Base-by-base conservation (phyloP, 2,888 invertebrate species). In the Dendrolimus houi region DNA sequence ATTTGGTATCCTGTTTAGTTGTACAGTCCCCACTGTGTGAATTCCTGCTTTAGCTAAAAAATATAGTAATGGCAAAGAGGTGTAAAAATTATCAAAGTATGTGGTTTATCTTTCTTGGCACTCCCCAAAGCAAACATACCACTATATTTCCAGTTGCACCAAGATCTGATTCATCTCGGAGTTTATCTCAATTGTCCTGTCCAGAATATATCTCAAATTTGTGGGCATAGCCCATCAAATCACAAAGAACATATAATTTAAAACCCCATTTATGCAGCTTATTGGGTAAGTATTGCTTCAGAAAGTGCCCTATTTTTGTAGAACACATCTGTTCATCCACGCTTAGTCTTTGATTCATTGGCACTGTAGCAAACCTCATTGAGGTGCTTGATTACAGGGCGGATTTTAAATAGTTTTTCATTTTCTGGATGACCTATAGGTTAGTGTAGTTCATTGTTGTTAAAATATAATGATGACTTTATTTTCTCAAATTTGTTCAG, bases 251-350 rank as follows among this genome's bases (percentile, higher is more conserved):
- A 64, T 61, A 71, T 57, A 70, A 65, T 65, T 68, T 73, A 60
- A 59, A 74, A 52, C 73, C 68, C 68, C 71, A 72, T 60, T 71
- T 71, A 59, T 73, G 71, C 59, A 71, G 70, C 57, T 67, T 68
- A 1, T 66, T 63, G 8, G 67, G 65, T 52, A 69, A 55, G 55
- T 68, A 69, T 42, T 69, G 68, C 55, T 68, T 70, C 42, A 62
- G 1, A 52, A 59, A 62, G 7, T 59, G 61, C 29, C 52, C 56
- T 61, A 69, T 62, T 68, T 72, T 74, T 52, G 68, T 71, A 41
- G 71, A 64, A 64, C 71, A 74, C 71, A 74, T 72, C 60, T 74
- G 70, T 12, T 72, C 69, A 57, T 74, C 70, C 55, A 73, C 61
- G 56, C 67, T 69, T 54, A 72, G 64, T 55, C 69, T 63, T 64